A percentile compares a stretch with the other conserved stretches of the same genome.
These are phyloP conservation scores for Holacanthus passer DNA, from an alignment of 2,113 vertebrate genomes.

Conservation along the genomic window DNA sequence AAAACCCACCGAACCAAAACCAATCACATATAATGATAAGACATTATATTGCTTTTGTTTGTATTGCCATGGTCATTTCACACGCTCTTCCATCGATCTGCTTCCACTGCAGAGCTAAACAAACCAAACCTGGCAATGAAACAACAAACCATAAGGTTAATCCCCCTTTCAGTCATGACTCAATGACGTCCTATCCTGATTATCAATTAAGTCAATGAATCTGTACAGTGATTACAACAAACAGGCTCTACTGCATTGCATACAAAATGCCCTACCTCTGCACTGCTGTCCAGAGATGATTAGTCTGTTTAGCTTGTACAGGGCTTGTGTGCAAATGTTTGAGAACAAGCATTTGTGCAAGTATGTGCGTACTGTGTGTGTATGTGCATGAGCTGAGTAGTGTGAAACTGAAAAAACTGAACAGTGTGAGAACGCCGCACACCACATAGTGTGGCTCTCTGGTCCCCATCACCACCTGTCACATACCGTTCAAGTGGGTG, in stretches of 20 bases:
- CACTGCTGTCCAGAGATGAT: constrained; percentile 18
- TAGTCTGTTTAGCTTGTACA: constrained; percentile 15
- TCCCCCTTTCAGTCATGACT: constrained; percentile 34
- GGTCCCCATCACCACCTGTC: constrained; percentile 45
- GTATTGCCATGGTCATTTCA: neutral
- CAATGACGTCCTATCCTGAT: constrained; percentile 20
- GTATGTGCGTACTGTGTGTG: constrained; percentile 2
- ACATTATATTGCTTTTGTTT: neutral
- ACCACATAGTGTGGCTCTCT: constrained; percentile 40
- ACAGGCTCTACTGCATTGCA: constrained; percentile 9
- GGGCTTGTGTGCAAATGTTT: constrained; percentile 31
- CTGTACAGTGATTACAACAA: constrained; percentile 22
- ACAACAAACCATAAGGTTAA: constrained; percentile 37
- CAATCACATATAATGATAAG: neutral
- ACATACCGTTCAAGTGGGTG: constrained; percentile 18
- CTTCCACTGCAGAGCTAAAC: constrained; percentile 24
- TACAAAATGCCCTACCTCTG: constrained; percentile 19
- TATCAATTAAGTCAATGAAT: neutral
- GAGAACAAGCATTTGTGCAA: constrained; percentile 37
- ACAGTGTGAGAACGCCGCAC: constrained; percentile 36
- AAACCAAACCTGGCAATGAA: constrained; percentile 40
- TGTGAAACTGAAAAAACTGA: constrained; percentile 36
- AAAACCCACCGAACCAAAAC: neutral
- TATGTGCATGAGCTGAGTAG: constrained; percentile 6
- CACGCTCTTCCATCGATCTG: constrained; percentile 29